phyloP scores from a whole-genome alignment of 2,888 invertebrate species.

The Acanthosepion esculentum region DNA sequence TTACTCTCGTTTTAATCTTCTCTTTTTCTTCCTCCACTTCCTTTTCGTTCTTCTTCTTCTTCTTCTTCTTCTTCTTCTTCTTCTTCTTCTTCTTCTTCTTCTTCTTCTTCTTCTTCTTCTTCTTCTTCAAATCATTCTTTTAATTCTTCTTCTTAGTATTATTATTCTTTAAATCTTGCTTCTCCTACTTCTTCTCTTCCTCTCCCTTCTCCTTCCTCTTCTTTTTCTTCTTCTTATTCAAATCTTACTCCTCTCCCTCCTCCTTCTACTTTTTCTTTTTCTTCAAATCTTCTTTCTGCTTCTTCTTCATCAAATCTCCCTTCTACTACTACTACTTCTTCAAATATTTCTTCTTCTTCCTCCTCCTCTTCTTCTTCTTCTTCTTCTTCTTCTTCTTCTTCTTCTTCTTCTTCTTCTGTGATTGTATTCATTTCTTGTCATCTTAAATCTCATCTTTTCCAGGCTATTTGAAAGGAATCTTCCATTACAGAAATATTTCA shows the following conservation, averaged over 20 bases:
- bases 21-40: too few species aligned
- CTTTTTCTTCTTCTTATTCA: background rate
- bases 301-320: background rate
- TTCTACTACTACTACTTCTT: background rate
- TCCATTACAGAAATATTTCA: constrained; percentile 12
- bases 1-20: too few species aligned
- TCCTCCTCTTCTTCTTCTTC: too few species aligned
- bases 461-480: background rate
- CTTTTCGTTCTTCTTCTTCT: too few species aligned
- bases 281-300: background rate
- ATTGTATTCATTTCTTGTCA: constrained; percentile 21
- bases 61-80: background rate
- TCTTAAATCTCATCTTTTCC: background rate
- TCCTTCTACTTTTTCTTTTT: background rate
- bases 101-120: background rate
- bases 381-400: background rate
- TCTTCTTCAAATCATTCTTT: background rate
- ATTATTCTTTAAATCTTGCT: too few species aligned
- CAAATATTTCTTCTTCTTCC: background rate
- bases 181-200: too few species aligned
- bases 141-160: too few species aligned
- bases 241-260: too few species aligned
- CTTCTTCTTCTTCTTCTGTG: background rate
- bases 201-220: background rate
- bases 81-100: background rate